phyloP scores from a whole-genome alignment of 2,113 vertebrate species.

The Tachycineta bicolor region DNA sequence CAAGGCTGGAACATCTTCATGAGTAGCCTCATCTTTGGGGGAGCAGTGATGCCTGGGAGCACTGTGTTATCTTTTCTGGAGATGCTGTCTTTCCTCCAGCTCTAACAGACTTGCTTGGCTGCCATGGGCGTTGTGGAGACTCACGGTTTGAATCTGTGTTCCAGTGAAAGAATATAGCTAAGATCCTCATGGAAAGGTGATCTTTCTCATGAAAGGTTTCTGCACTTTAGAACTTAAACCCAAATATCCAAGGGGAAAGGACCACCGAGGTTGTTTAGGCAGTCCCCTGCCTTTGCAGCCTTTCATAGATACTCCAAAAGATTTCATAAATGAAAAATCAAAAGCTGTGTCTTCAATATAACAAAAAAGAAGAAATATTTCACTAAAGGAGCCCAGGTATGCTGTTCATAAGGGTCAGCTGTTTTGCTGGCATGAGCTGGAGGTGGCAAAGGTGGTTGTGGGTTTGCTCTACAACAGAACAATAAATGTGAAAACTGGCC shows the following conservation, averaged over 20 bases:
- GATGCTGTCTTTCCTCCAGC: neutral
- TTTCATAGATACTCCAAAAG: neutral
- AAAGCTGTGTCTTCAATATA: neutral
- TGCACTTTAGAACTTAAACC: neutral
- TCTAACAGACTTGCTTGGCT: neutral
- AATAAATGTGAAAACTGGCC: neutral
- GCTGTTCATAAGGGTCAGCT: neutral
- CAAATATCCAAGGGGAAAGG: neutral
- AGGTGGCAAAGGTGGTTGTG: neutral
- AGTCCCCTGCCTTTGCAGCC: neutral
- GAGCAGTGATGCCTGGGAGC: neutral
- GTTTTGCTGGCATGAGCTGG: neutral
- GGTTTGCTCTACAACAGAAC: neutral
- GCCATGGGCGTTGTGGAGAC: neutral
- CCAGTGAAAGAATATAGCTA: neutral
- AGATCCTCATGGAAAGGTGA: neutral
- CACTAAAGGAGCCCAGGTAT: neutral
- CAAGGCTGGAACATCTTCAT: neutral
- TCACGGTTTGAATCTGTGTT: neutral
- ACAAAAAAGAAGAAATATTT: neutral
- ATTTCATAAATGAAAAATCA: neutral
- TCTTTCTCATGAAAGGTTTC: neutral
- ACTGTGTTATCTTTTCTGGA: neutral
- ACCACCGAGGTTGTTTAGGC: neutral
- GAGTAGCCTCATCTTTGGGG: neutral